A percentile compares a stretch with the other conserved stretches of the same genome.
Conservation (phyloP, 2,888 invertebrate genomes). For the Limnephilus lunatus region DNA sequence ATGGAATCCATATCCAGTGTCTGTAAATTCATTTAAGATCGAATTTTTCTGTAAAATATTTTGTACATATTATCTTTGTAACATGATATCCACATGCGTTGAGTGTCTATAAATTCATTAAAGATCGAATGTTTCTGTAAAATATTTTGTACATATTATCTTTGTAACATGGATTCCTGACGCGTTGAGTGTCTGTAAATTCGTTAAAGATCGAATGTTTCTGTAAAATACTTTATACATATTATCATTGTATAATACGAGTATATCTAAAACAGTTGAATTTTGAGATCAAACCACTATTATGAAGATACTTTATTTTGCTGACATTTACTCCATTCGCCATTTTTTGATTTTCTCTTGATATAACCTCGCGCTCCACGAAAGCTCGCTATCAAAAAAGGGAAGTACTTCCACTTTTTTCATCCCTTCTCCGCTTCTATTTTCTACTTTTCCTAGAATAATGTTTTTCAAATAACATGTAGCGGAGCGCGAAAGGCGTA, state of each 20-base stretch:
- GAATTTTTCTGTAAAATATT: no score
- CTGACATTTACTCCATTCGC: background rate
- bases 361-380: slow-evolving; percentile 5
- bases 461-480: slow-evolving; percentile 39
- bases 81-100: no score
- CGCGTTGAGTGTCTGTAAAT: no score
- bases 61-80: no score
- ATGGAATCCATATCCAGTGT: no score
- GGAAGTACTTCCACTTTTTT: slow-evolving; percentile 6
- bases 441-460: slow-evolving; percentile 7
- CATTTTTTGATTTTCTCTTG: background rate
- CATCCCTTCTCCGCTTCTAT: background rate
- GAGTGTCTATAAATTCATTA: no score
- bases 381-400: slow-evolving; percentile 3
- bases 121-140: no score
- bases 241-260: background rate
- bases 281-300: no score
- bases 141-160: no score
- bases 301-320: background rate
- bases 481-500: slow-evolving; percentile 14
- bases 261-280: no score
- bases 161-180: no score
- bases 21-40: background rate
- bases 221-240: background rate
- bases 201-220: background rate